phyloP scores from a whole-genome alignment of 2,113 vertebrate species.

The Erpornis zantholeuca region DNA sequence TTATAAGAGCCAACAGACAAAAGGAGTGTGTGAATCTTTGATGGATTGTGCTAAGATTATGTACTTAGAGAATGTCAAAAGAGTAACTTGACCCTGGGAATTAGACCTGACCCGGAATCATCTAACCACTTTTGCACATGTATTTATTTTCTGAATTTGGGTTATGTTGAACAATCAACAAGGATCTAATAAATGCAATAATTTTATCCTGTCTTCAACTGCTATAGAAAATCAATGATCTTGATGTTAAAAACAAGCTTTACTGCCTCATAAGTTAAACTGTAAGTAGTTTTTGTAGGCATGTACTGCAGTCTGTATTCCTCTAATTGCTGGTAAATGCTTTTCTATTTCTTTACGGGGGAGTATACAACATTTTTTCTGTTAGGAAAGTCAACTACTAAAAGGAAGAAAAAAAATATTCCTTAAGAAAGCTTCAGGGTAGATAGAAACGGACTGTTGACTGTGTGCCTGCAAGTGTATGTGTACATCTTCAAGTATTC shows the following conservation, averaged over 20 bases:
- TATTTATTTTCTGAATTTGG: conserved; percentile 65
- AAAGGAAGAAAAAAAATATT: neutral
- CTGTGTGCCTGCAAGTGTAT: neutral
- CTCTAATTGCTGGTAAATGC: conserved; percentile 26
- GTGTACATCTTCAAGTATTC: neutral
- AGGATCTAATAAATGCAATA: conserved; percentile 33
- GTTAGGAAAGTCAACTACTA: neutral
- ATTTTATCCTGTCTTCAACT: conserved; percentile 29
- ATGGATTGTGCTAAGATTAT: conserved; percentile 62
- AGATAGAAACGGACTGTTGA: conserved; percentile 21
- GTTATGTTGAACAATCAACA: conserved; percentile 24
- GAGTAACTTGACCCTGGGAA: conserved; percentile 70
- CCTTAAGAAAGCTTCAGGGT: conserved; percentile 13
- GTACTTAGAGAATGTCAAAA: conserved; percentile 69
- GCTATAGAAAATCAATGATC: conserved; percentile 13
- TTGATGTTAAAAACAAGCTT: conserved; percentile 39
- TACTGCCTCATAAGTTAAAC: conserved; percentile 8
- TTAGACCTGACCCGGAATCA: conserved; percentile 66
- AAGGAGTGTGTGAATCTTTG: conserved; percentile 57
- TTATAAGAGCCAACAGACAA: conserved; percentile 50
- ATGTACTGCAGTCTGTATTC: neutral
- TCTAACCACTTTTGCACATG: conserved; percentile 56
- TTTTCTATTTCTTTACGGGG: conserved; percentile 46
- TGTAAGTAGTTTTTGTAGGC: neutral
- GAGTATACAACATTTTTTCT: neutral